Evolutionary conservation across 2,888 invertebrate species (phyloP), one percentile per base, ranked within the genome.

Genomic region (Agrotis segetum): DNA sequence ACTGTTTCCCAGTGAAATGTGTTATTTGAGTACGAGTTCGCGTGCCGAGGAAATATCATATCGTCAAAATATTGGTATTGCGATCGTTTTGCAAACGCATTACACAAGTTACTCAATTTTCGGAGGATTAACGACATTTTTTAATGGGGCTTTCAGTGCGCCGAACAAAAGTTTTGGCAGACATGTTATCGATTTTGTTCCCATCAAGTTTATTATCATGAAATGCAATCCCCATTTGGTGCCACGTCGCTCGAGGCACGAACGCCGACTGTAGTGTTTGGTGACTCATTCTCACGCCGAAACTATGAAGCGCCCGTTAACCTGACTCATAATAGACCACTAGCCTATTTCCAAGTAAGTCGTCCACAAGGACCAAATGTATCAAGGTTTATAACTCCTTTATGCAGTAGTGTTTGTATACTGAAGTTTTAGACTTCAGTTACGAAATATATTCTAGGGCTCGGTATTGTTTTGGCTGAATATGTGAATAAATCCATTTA

Each of bases 241-340:
- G 88, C 90, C 93, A 90, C 83, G 90, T 88, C 88, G 92, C 88
- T 85, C 88, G 88, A 87, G 92, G 93, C 90, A 93, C 92, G 85
- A 81, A 86, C 80, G 76, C 71, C 68, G 76, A 82, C 82, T 76
- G 73, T 79, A 73, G 70, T 81, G 68, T 76, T 77, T 74, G 85
- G 85, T 91, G 92, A 92, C 82, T 91, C 91, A 92, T 85, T 87
- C 84, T 78, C 71, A 63, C 71, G 75, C 83, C 82, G 66, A 87
- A 87, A 83, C 77, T 82, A 81, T 84, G 79, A 75, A 82, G 65
- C 67, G 71, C 69, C 64, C 58, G 74, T 77, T 82, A 75, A 81
- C 70, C 65, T 82, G 82, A 84, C 79, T 87, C 87, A 85, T 79
- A 68, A 61, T 62, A 59, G n/a, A 60, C 58, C 50, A 59, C 60